Base-by-base conservation (phyloP, 2,797 vertebrate genomes). In the Syndactyla subalaris region DNA sequence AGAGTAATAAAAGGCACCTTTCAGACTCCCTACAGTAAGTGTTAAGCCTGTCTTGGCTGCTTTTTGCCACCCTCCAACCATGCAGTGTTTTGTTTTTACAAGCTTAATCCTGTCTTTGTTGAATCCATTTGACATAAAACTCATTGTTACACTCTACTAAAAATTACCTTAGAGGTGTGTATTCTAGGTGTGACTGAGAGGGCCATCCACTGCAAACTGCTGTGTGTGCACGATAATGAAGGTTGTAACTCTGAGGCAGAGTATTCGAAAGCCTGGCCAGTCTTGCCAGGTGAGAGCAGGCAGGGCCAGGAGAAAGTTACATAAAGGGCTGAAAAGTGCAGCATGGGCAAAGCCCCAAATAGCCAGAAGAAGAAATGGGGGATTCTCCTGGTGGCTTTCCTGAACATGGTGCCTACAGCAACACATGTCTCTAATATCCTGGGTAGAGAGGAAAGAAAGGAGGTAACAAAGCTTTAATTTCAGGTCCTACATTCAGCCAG, bases 141-240 rank as follows among this genome's bases (percentile, higher is more conserved):
- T 92, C 59, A 22, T 2, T 13, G 16, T 74, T 86, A 43, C 24
- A 38, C 24, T 75, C 30, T 6, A 72, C 15, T 39, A 39, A 36
- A 26, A 89, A 52, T 8, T 17, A 30, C 34, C 22, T 12, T 3
- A 29, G 67, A 59, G 49, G 27, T 46, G n/a, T 57, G 29, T 36
- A 85, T 79, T 67, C 49, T 39, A 34, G 70, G 17, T 41, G 32
- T 22, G 63, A 48, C 2, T 39, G 66, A 46, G 54, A 67, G n/a
- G n/a, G 14, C 30, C 68, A 57, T 34, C 24, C 73, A 30, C 3
- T 4, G 3, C 62, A 48, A 78, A 78, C 22, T 39, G n/a, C 57
- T 41, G 9, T 6, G 17, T 13, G 19, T 30, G 58, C 30, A 36
- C 0, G 1, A 29, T 52, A 79, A 85, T 1, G 1, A 1, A 1